Conservation (phyloP, 2,888 invertebrate genomes). For the Crocallis elinguaria region DNA sequence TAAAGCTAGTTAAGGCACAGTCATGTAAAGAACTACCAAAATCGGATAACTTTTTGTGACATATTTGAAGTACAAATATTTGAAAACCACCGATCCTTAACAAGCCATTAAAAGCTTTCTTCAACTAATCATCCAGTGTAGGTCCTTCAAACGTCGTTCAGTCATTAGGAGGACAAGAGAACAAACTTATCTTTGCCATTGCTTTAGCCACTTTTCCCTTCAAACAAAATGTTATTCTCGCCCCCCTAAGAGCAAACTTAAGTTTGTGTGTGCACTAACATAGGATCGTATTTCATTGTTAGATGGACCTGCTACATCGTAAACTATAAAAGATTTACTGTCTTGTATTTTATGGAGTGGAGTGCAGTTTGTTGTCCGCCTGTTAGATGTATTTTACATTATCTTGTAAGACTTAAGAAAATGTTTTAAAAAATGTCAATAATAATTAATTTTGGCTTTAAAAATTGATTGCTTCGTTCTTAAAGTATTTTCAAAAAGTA, state of each 20-base stretch:
- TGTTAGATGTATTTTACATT: background rate
- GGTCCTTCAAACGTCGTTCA: conserved; percentile 35
- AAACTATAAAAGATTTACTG: conserved; percentile 47
- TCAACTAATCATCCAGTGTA: conserved; percentile 32
- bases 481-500: too few species aligned
- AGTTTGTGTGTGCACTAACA: conserved; percentile 29
- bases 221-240: conserved; percentile 3
- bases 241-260: conserved; percentile 27
- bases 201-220: background rate
- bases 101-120: conserved; percentile 35
- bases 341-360: conserved; percentile 32
- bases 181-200: conserved; percentile 2
- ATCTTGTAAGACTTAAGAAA: background rate
- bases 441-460: background rate
- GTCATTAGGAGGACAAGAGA: conserved; percentile 27
- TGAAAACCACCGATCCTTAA: conserved; percentile 13
- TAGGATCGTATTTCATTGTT: conserved; percentile 44
- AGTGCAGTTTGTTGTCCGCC: conserved; percentile 38
- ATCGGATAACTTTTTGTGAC: too few species aligned
- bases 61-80: too few species aligned
- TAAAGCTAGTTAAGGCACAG: too few species aligned
- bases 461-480: too few species aligned
- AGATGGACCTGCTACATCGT: conserved; percentile 44
- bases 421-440: background rate
- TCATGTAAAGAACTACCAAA: too few species aligned